phyloP scores from a whole-genome alignment of 2,797 vertebrate genomes.

The Cyclura pinguis region DNA sequence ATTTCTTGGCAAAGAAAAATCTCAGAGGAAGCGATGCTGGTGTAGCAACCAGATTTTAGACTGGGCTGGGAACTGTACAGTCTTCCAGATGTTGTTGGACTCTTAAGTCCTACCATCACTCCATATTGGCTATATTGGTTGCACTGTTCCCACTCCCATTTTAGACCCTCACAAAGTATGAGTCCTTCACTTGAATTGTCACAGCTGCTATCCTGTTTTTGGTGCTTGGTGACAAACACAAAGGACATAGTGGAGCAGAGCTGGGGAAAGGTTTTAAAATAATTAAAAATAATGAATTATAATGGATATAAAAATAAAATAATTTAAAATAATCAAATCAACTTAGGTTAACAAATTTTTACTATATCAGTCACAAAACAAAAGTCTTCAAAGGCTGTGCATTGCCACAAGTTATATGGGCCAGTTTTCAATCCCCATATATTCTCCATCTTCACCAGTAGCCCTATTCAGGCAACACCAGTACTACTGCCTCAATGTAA shows the following conservation, averaged over 20 bases:
- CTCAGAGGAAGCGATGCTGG: neutral
- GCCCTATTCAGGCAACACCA: too few relatives aligned
- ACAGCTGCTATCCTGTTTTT: neutral
- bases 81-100: too few relatives aligned
- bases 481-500: neutral
- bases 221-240: neutral
- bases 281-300: too few relatives aligned
- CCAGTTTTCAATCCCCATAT: neutral
- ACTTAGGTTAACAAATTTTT: too few relatives aligned
- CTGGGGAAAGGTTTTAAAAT: neutral
- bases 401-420: neutral
- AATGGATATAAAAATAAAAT: too few relatives aligned
- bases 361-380: neutral
- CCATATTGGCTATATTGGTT: too few relatives aligned
- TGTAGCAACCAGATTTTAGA: neutral
- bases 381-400: neutral
- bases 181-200: neutral
- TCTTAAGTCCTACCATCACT: too few relatives aligned
- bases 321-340: too few relatives aligned
- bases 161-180: neutral
- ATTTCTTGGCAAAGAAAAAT: neutral
- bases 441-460: neutral
- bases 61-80: neutral
- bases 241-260: neutral
- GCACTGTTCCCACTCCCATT: too few relatives aligned